These are phyloP conservation scores for Archivesica marissinica DNA, from an alignment of 1,140 invertebrate species.

Conservation along the genomic window DNA sequence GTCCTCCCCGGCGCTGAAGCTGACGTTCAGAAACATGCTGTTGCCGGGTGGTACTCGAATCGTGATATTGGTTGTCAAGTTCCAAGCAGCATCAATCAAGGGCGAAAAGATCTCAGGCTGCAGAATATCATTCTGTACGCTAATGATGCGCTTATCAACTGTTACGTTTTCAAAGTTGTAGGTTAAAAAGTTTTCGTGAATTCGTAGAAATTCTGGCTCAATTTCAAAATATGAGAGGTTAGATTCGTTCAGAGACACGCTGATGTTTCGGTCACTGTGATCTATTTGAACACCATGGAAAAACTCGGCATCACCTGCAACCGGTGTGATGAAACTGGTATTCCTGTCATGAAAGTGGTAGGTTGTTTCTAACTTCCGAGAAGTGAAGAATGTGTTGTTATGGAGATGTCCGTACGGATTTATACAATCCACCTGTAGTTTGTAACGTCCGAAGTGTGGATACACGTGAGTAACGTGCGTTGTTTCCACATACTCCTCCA, in stretches of 20 bases:
- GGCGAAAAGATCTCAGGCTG: constrained; percentile 65
- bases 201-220: constrained; percentile 7
- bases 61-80: constrained; percentile 72
- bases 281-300: constrained; percentile 34
- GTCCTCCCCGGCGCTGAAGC: constrained; percentile 71
- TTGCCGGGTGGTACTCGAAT: constrained; percentile 71
- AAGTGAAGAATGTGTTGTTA: constrained; percentile 57
- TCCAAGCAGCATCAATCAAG: constrained; percentile 66
- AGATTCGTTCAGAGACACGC: not conserved
- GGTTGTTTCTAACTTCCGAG: constrained; percentile 56
- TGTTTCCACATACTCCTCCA: constrained; percentile 52
- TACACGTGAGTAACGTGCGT: constrained; percentile 34
- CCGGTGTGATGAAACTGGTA: constrained; percentile 53
- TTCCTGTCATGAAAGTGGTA: constrained; percentile 54
- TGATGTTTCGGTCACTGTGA: constrained; percentile 26
- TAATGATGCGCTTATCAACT: constrained; percentile 65
- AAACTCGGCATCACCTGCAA: constrained; percentile 55
- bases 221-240: constrained; percentile 10
- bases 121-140: constrained; percentile 62
- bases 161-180: constrained; percentile 49
- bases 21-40: constrained; percentile 72
- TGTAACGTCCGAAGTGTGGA: constrained; percentile 59
- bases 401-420: constrained; percentile 67
- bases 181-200: constrained; percentile 69
- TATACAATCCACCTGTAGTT: constrained; percentile 50